Evolutionary conservation across 2,888 invertebrate species (phyloP), one percentile per base, ranked within the genome.

Genomic region (Lithophane leautieri): DNA sequence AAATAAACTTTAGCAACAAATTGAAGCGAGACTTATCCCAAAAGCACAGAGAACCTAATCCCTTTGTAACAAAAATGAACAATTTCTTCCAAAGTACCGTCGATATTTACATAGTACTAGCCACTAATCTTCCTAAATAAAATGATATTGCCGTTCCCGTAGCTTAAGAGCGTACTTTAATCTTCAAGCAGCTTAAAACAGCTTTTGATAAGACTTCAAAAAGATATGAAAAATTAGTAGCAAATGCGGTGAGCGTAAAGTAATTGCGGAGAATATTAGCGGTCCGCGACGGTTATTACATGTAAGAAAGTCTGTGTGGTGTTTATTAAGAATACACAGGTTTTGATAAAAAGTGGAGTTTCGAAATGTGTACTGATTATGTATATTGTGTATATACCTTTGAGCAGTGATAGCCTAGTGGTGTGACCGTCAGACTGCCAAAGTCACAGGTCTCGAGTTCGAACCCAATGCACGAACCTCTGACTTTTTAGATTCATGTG

Each of bases 121-220:
- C 56, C 52, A 60, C 63, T 85, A 88, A 89, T 86, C 85, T 81
- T 75, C 78, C 79, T 78, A 81, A 84, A 79, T 79, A 71, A 82
- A 86, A 86, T 81, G 78, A 86, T 87, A 88, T 88, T 86, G 77
- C 79, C 77, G 75, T 82, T 79, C 58, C 78, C 54, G 28, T 54
- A 61, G 76, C 72, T 74, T 75, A 78, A 70, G 63, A 52, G 69
- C 70, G 67, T 87, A 54, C 81, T 86, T 86, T 88, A 88, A 83
- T 82, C 78, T 65, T 65, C 76, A 61, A 81, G 76, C 80, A 70
- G 70, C 76, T 85, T 52, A 68, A 79, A 83, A 81, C 76, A 73
- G 85, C 80, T 81, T 79, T 79, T 84, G 83, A 84, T 81, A 87
- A 72, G 76, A 82, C 83, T 80, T 82, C 83, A 83, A 81, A 84